Conservation (phyloP, 2,888 invertebrate species). For the Watsonalla cultraria region DNA sequence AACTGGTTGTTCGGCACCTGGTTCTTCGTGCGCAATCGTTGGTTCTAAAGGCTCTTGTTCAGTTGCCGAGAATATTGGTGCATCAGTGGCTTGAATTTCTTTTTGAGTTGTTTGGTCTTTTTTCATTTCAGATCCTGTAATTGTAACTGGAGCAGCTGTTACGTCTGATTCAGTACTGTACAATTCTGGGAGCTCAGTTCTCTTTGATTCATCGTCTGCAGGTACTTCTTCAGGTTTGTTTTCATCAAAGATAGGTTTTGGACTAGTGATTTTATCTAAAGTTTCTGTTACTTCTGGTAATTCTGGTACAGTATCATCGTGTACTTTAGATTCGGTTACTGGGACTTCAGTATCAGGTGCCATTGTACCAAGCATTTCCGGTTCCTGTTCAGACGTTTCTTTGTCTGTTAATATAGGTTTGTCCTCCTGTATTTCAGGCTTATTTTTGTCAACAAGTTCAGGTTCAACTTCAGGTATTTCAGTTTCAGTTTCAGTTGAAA, state of each 20-base stretch:
- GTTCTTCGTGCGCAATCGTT: background rate
- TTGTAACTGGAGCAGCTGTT: slow-evolving; percentile 14
- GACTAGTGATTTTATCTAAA: background rate
- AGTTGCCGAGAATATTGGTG: background rate
- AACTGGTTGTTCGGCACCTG: background rate
- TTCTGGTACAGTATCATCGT: slow-evolving; percentile 5
- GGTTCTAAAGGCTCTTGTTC: background rate
- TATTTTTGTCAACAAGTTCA: background rate
- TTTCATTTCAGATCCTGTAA: slow-evolving; percentile 16
- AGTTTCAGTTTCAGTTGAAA: too few species aligned
- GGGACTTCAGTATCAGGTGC: background rate
- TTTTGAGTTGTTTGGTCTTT: slow-evolving; percentile 7
- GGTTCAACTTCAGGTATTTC: background rate
- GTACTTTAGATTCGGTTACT: slow-evolving; percentile 4
- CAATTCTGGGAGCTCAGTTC: slow-evolving; percentile 8
- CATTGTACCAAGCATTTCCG: background rate
- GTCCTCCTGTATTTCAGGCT: background rate
- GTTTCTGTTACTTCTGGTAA: slow-evolving; percentile 8
- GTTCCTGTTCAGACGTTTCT: background rate
- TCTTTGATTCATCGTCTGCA: slow-evolving; percentile 8
- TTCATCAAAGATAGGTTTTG: slow-evolving; percentile 4
- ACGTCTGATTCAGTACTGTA: slow-evolving; percentile 8
- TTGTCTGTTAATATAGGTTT: background rate
- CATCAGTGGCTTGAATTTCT: background rate
- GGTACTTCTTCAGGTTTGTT: slow-evolving; percentile 9